phyloP scores from a whole-genome alignment of 2,888 invertebrate genomes.

The Tortricodes alternella region DNA sequence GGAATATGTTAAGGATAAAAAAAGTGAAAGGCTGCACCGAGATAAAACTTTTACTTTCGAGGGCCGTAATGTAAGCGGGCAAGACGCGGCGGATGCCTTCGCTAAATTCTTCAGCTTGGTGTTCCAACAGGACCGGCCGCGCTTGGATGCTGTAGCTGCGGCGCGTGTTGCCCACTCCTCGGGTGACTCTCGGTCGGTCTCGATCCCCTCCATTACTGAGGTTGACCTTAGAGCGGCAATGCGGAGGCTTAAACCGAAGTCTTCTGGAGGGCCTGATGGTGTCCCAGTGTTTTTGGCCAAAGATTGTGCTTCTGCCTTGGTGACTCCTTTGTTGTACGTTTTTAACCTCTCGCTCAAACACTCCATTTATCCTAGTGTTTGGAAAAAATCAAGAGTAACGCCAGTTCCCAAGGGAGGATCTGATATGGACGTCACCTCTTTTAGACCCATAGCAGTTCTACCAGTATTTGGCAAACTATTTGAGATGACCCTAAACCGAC shows the following conservation, averaged over 20 bases:
- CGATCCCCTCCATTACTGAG: not conserved
- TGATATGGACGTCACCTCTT: no score
- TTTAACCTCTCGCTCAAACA: not conserved
- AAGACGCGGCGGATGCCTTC: not conserved
- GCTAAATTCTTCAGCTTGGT: not conserved
- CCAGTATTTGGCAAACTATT: no score
- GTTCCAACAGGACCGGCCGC: not conserved
- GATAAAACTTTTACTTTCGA: not conserved
- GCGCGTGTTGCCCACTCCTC: not conserved
- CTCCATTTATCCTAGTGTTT: not conserved
- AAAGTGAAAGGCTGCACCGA: not conserved
- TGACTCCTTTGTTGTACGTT: not conserved
- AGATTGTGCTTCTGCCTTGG: not conserved
- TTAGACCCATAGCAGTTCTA: no score
- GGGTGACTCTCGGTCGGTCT: not conserved
- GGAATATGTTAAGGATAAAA: slow-evolving; percentile 2
- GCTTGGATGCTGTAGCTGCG: not conserved
- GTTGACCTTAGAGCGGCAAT: not conserved
- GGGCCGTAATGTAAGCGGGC: not conserved
- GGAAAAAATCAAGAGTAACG: no score
- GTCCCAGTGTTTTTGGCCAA: not conserved
- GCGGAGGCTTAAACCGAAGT: not conserved
- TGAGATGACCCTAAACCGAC: no score
- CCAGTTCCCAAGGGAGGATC: no score
- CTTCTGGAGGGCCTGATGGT: not conserved